Percentiles rank a stretch among this genome's conserved stretches.
phyloP scores from a whole-genome alignment of 2,797 vertebrate species.

The Heterohyrax brucei region DNA sequence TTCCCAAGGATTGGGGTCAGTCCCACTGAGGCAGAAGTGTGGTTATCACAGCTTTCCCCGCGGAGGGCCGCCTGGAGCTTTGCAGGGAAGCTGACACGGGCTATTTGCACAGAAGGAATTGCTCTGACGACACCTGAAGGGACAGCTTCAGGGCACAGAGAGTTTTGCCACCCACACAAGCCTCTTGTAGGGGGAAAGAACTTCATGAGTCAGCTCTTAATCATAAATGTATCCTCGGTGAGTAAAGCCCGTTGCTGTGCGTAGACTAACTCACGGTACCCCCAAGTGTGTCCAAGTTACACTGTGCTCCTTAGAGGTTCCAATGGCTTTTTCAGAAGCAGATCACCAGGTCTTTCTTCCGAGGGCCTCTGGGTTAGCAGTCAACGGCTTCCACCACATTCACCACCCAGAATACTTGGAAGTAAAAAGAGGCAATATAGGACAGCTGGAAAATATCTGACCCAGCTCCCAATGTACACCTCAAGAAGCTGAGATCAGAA shows the following conservation, averaged over 20 bases:
- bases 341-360: neutral
- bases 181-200: neutral
- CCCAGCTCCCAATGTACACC: neutral
- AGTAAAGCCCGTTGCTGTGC: neutral
- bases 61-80: neutral
- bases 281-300: neutral
- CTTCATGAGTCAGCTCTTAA: neutral
- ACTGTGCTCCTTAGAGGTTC: neutral
- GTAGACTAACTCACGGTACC: neutral
- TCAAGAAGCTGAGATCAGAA: neutral
- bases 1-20: neutral
- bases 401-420: neutral
- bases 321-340: neutral
- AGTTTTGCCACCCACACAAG: neutral
- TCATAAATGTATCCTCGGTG: neutral
- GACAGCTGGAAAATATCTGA: neutral
- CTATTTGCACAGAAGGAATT: neutral
- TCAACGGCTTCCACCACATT: neutral
- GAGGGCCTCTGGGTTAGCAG: neutral
- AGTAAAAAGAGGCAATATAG: neutral
- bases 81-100: too few relatives aligned
- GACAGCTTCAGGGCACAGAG: neutral
- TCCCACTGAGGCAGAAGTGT: neutral
- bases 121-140: neutral
- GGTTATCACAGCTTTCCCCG: neutral